These are phyloP conservation scores for Endomychus coccineus DNA, from an alignment of 2,888 invertebrate species.

Conservation along the genomic window DNA sequence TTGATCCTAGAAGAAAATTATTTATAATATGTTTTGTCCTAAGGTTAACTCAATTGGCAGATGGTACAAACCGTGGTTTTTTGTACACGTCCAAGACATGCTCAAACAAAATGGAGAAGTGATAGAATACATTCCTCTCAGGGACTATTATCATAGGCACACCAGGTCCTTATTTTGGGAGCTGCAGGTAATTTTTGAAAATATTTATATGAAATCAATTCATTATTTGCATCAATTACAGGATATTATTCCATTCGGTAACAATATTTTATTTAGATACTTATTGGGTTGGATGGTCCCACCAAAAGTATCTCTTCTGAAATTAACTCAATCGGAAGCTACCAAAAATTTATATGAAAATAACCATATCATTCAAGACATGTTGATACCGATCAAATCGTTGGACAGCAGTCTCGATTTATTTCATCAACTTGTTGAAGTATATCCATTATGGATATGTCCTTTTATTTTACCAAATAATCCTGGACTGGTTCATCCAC, in stretches of 20 bases:
- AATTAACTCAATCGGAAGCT: constrained; percentile 66
- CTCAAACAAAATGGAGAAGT: constrained; percentile 38
- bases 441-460: constrained; percentile 79
- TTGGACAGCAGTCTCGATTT: constrained; percentile 54
- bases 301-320: constrained; percentile 72
- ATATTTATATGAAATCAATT: not conserved
- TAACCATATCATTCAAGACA: constrained; percentile 73
- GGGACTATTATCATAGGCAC: constrained; percentile 79
- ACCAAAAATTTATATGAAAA: constrained; percentile 65
- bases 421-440: constrained; percentile 56
- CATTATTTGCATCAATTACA: constrained; percentile 33
- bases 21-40: too few relatives aligned
- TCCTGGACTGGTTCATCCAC: constrained; percentile 65
- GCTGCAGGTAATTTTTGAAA: constrained; percentile 66
- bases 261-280: constrained; percentile 62
- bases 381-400: constrained; percentile 63
- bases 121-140: constrained; percentile 66
- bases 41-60: constrained; percentile 66
- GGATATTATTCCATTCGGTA: constrained; percentile 80
- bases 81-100: constrained; percentile 61
- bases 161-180: constrained; percentile 79
- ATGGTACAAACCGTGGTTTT: constrained; percentile 83
- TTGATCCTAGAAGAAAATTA: too few relatives aligned
- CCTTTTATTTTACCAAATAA: constrained; percentile 63
- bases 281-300: constrained; percentile 77